Conservation (phyloP, 2,113 vertebrate species). For the Fregetta grallaria region DNA sequence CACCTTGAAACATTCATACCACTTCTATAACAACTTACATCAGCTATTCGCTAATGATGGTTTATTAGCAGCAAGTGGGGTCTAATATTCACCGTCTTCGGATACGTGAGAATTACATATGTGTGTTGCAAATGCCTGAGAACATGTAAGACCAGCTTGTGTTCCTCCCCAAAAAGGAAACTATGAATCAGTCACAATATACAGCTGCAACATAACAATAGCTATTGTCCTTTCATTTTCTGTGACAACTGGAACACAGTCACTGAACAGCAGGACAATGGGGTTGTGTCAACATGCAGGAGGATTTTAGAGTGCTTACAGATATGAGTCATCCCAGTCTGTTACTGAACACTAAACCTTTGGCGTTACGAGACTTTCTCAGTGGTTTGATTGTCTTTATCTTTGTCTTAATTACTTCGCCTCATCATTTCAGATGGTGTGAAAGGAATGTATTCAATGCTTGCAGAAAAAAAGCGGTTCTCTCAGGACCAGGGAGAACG, state of each 20-base stretch:
- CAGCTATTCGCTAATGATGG: background rate
- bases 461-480: background rate
- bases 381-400: conserved; percentile 10
- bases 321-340: background rate
- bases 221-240: conserved; percentile 46
- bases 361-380: background rate
- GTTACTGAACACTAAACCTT: conserved; percentile 32
- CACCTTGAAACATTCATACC: background rate
- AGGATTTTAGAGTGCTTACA: conserved; percentile 38
- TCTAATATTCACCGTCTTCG: background rate
- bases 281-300: conserved; percentile 15
- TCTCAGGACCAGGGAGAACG: background rate
- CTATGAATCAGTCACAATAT: background rate
- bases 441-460: conserved; percentile 13
- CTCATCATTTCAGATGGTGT: conserved; percentile 4
- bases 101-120: background rate
- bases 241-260: conserved; percentile 21
- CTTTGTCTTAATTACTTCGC: conserved; percentile 38
- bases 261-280: conserved; percentile 34
- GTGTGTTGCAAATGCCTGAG: background rate
- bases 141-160: background rate
- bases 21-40: background rate
- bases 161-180: conserved; percentile 3
- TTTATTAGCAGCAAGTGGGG: background rate
- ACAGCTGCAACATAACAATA: conserved; percentile 38